phyloP scores from a whole-genome alignment of 1,140 invertebrate genomes.

The Anthonomus grandis region DNA sequence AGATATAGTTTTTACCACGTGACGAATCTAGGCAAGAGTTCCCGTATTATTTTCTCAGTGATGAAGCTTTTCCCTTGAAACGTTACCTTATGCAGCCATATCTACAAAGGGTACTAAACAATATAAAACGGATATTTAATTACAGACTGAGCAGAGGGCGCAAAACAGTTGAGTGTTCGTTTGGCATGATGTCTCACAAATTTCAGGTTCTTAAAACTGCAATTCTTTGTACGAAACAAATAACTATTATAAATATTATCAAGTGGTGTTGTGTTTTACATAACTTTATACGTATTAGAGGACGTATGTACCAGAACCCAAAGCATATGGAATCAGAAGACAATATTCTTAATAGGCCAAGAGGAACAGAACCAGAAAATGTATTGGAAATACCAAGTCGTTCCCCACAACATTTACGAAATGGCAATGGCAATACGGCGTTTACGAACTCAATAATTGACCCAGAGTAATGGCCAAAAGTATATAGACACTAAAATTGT shows the following conservation, averaged over 20 bases:
- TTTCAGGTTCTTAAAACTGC: constrained; percentile 19
- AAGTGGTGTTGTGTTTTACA: too few relatives aligned
- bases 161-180: constrained; percentile 42
- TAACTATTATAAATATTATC: neutral
- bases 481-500: neutral
- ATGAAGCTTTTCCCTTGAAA: constrained; percentile 49
- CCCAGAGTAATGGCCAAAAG: neutral
- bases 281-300: constrained; percentile 20
- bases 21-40: constrained; percentile 9
- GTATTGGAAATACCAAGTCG: too few relatives aligned
- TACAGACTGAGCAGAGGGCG: constrained; percentile 44
- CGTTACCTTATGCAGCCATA: constrained; percentile 42
- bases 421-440: too few relatives aligned
- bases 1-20: too few relatives aligned
- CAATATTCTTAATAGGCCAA: too few relatives aligned
- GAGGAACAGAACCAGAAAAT: too few relatives aligned
- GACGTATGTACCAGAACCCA: neutral
- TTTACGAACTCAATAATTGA: too few relatives aligned
- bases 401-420: too few relatives aligned
- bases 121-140: constrained; percentile 23
- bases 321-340: too few relatives aligned
- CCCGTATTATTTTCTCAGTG: constrained; percentile 50
- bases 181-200: constrained; percentile 24
- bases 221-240: constrained; percentile 3
- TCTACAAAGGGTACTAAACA: constrained; percentile 5